Base-by-base conservation (phyloP, 2,888 invertebrate genomes). In the Rugalucina vietnamica region DNA sequence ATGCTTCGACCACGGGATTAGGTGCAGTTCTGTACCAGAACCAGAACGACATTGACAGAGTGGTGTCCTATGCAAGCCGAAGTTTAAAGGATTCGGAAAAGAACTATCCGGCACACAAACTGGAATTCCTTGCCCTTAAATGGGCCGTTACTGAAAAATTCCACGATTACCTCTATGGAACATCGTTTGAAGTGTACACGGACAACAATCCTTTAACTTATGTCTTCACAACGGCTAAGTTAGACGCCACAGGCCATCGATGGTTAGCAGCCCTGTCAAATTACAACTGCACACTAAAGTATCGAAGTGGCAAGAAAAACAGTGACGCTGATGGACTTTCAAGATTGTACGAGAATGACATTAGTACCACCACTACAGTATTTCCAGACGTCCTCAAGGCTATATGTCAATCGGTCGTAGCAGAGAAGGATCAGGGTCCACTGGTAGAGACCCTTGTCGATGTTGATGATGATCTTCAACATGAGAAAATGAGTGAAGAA, bases 81-180 rank as follows among this genome's bases (percentile, higher is more conserved):
- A 72, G 76, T 24, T 43, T 85, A 36, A 70, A 39, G 57, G 36
- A 50, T 18, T 49, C 77, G 21, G 85, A 87, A 37, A 18, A 49
- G 36, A 79, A 77, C 39, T 87, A 87, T 71, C 75, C 85, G 37
- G 76, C 81, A 2, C 83, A 83, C 69, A 87, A 88, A 36, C 36
- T 79, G 54, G 85, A 88, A 50, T 85, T 88, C 71, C 36, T 88
- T 0, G 72, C 76, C 0, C 65, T 87, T 1, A 85, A 85, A 60
- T 87, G 87, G 84, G 84, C 78, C 0, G 71, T 87, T n/a, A 74
- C 81, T 3, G 85, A 87, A 10, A 85, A 88, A 57, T 79, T 74
- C 27, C 27, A 50, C 50, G 74, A 74, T 21, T 74, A 74, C 27
- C 74, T 74, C 32, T 50, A 43, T 1, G 74, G 74, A 29, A 49